A percentile compares a stretch with the other conserved stretches of the same genome.
phyloP scores from a whole-genome alignment of 2,888 invertebrate species.

The Metallyticus violacea region DNA sequence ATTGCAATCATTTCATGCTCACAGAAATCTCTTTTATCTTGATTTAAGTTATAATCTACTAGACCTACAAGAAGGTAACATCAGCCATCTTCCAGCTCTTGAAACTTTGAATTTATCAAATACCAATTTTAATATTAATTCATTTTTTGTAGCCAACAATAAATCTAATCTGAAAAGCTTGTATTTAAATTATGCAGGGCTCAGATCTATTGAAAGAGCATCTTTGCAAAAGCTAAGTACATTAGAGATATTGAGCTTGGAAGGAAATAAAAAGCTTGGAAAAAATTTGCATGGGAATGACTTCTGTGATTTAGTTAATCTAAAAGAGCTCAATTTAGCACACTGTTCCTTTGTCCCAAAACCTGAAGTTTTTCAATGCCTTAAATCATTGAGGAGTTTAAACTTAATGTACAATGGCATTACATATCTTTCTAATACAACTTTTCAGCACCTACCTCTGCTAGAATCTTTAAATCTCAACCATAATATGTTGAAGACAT shows the following conservation, averaged over 20 bases:
- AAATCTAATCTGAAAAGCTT: conserved; percentile 46
- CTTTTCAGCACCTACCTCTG: conserved; percentile 44
- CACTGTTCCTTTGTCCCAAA: not conserved
- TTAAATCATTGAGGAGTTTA: not conserved
- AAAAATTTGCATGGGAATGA: conserved; percentile 40
- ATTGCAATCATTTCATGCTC: not conserved
- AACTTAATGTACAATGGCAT: conserved; percentile 4
- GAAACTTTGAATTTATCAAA: conserved; percentile 47
- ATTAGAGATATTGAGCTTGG: conserved; percentile 54
- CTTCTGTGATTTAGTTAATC: conserved; percentile 48
- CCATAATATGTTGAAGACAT: conserved; percentile 55
- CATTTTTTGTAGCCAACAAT: conserved; percentile 39
- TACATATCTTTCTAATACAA: conserved; percentile 39
- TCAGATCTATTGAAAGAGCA: conserved; percentile 40
- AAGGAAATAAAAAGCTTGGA: conserved; percentile 51
- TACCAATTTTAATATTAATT: conserved; percentile 36
- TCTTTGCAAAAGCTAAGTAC: conserved; percentile 48
- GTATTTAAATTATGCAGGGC: conserved; percentile 50
- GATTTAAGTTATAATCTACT: conserved; percentile 54
- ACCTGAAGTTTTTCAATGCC: not conserved
- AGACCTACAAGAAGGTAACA: not conserved
- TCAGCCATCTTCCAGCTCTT: conserved; percentile 40
- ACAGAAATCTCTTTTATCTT: conserved; percentile 49
- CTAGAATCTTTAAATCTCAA: conserved; percentile 53
- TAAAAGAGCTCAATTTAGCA: conserved; percentile 50